Base-by-base conservation (phyloP, 2,888 invertebrate genomes). In the Caenorhabditis sulstoni region DNA sequence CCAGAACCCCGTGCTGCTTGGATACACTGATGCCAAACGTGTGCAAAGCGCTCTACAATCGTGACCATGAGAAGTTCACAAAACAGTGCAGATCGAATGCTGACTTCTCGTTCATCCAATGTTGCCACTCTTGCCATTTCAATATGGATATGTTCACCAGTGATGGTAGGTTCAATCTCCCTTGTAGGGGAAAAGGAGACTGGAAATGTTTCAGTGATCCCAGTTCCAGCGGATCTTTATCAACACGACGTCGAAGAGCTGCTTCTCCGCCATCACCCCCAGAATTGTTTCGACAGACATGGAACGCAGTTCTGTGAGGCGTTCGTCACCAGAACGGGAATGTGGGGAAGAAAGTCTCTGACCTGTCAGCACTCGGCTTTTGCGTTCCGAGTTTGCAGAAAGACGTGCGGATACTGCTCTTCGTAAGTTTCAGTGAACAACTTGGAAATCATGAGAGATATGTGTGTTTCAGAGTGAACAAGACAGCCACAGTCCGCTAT, bases 31-130 rank as follows among this genome's bases (percentile, higher is more conserved):
- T 81, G 68, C 82, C 86, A 4, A 82, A 82, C 29, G 85, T 85
- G 22, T 87, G 85, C 57, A 82, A 81, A 57, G 41, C 83, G 7
- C 66, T 86, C 14, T 85, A 85, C 55, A 83, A 85, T 49, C 20
- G 81, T 61, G 83, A 86, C 49, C 83, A 83, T 55, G 84, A 87
- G 18, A 78, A 76, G 22, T 87, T 87, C 79, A 65, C 82, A n/a
- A 74, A 61, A 39, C 82, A 80, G 22, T 87, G 87, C 59, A 81
- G 87, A 49, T 79, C 53, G 11, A 86, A 87, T 37, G 77, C 86
- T 12, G 87, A 87, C 61, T 87, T 87, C 68, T 82, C 83, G 23
- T 87, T 87, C 68, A 83, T 87, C 23, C 87, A 87, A 67, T 87
- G 87, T 44, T 87, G 87, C 44, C 81, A 83, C 52, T 81, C 82